Evolutionary conservation across 2,113 vertebrate genomes (phyloP).

Genomic region (Egretta garzetta): DNA sequence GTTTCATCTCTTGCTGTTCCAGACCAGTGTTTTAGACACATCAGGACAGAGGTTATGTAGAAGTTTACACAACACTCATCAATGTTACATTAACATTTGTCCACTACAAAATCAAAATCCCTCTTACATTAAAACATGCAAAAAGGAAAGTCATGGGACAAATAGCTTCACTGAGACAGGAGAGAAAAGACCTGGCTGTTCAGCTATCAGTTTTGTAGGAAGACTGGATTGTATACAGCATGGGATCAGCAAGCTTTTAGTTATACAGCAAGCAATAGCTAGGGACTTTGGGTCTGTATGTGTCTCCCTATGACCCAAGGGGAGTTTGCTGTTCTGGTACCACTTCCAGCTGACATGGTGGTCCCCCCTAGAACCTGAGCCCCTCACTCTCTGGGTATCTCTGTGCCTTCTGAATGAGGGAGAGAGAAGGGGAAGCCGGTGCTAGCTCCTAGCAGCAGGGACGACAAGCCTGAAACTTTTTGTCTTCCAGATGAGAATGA

Average conservation of each 20-base stretch:
- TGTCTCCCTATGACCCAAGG: not conserved
- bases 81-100: not conserved
- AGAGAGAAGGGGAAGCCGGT: not conserved
- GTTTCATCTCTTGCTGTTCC: not conserved
- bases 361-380: not conserved
- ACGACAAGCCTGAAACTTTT: not conserved
- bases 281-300: accelerated
- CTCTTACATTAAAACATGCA: not conserved
- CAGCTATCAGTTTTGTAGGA: not conserved
- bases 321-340: not conserved
- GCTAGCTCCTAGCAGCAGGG: not conserved
- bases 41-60: not conserved
- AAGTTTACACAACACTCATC: not conserved
- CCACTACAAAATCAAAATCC: not conserved
- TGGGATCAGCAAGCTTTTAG: accelerated
- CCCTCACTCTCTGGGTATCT: not conserved
- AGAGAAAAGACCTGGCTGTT: not conserved
- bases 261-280: not conserved
- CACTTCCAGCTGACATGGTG: accelerated
- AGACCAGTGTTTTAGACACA: not conserved
- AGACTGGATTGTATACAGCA: accelerated
- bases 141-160: not conserved
- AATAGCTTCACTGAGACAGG: not conserved
- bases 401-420: not conserved
- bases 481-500: conserved; percentile 77